A percentile compares a stretch with the other conserved stretches of the same genome.
Conservation (phyloP, 1,140 invertebrate genomes). For the Triops cancriformis region DNA sequence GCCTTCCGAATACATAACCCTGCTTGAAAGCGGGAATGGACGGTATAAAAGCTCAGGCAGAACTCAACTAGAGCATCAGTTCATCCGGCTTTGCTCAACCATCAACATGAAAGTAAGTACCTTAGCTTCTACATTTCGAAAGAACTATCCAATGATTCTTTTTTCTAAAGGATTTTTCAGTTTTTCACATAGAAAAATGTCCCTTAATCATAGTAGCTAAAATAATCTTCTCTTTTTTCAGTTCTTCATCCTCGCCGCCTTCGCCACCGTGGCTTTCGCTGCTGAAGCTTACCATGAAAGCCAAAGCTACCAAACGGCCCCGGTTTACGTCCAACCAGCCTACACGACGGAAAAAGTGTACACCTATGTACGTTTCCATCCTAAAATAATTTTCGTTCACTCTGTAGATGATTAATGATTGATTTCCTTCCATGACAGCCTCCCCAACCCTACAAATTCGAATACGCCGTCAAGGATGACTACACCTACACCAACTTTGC, state of each 20-base stretch:
- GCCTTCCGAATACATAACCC: background rate
- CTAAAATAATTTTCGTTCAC: background rate
- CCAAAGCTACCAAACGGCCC: background rate
- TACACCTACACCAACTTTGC: slow-evolving; percentile 27
- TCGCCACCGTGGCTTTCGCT: background rate
- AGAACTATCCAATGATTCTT: background rate
- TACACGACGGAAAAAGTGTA: background rate
- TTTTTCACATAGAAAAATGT: background rate
- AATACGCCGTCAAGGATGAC: slow-evolving; percentile 27
- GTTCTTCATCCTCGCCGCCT: background rate
- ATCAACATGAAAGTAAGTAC: background rate
- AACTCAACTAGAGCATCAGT: background rate
- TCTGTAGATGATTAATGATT: background rate
- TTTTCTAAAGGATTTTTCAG: background rate
- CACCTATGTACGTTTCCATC: background rate
- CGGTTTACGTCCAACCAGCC: background rate
- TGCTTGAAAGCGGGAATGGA: background rate
- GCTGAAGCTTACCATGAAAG: background rate
- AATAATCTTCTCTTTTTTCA: background rate
- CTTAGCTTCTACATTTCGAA: background rate
- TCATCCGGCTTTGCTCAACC: background rate
- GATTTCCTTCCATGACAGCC: background rate
- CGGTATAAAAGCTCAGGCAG: background rate
- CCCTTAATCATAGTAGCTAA: background rate
- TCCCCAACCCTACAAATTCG: slow-evolving; percentile 8